These are phyloP conservation scores for Cataglyphis livida DNA, from an alignment of 2,888 invertebrate genomes.

Conservation along the genomic window DNA sequence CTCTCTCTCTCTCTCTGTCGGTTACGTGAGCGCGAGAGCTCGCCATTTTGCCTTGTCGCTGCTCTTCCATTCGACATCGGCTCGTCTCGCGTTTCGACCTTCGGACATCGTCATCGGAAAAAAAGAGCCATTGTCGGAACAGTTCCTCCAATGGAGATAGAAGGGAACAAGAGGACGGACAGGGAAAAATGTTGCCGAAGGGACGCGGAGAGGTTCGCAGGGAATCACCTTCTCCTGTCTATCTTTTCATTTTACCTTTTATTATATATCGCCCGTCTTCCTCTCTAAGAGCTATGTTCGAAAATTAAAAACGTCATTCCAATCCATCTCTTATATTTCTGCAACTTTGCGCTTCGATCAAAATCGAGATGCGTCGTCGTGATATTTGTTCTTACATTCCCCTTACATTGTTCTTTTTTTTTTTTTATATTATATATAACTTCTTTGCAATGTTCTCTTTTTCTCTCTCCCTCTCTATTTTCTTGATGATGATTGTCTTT, in stretches of 20 bases:
- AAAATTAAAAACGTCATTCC: background rate
- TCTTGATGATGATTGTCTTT: background rate
- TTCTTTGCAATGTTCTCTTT: background rate
- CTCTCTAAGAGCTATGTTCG: background rate
- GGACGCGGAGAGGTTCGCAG: background rate
- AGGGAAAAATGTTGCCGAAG: background rate
- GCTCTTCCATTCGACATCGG: constrained; percentile 38
- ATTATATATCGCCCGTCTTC: background rate
- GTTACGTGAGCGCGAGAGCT: constrained; percentile 46
- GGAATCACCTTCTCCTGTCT: constrained; percentile 23
- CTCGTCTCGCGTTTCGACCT: constrained; percentile 53
- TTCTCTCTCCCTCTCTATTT: no score
- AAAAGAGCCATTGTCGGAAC: constrained; percentile 46
- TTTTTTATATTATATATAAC: background rate
- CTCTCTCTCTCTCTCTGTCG: background rate
- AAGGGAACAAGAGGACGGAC: background rate
- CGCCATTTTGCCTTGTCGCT: constrained; percentile 52
- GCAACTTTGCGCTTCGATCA: background rate
- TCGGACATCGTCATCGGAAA: constrained; percentile 44
- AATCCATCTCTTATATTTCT: background rate
- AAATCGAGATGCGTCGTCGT: background rate
- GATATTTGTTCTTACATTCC: background rate
- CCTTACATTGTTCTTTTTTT: background rate
- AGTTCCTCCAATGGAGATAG: constrained; percentile 14
- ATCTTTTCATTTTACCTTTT: constrained; percentile 13